phyloP scores from a whole-genome alignment of 1,140 invertebrate species.

The Sitobion miscanthi region DNA sequence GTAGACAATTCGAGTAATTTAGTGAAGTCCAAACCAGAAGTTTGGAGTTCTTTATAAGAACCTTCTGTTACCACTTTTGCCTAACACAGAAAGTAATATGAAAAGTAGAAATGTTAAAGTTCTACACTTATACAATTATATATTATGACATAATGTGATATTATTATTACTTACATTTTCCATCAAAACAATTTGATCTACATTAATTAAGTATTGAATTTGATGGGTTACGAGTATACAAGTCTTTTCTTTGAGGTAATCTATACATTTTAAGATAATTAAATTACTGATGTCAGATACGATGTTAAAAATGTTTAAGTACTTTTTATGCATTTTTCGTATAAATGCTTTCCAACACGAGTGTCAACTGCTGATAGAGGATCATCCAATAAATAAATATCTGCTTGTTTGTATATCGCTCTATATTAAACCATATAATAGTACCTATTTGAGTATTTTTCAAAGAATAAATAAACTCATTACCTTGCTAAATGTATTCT shows the following conservation, averaged over 20 bases:
- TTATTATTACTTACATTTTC: conserved; percentile 68
- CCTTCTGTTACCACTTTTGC: conserved; percentile 69
- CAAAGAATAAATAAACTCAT: background rate
- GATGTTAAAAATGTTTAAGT: background rate
- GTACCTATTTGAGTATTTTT: background rate
- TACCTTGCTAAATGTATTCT: conserved; percentile 81
- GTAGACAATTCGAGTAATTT: conserved; percentile 63
- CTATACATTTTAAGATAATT: conserved; percentile 55
- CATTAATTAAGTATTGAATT: conserved; percentile 77
- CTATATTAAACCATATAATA: conserved; percentile 46
- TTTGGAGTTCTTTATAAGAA: conserved; percentile 66
- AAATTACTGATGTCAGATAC: background rate
- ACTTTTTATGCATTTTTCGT: conserved; percentile 73
- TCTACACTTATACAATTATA: no score
- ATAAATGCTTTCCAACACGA: conserved; percentile 80
- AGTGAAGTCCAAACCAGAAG: conserved; percentile 66
- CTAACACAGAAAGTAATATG: conserved; percentile 59
- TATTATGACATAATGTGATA: background rate
- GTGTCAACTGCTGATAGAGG: conserved; percentile 83
- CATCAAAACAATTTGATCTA: conserved; percentile 79
- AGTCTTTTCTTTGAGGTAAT: conserved; percentile 69
- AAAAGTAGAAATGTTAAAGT: background rate
- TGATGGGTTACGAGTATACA: conserved; percentile 85
- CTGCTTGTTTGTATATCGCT: conserved; percentile 65
- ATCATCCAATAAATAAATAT: conserved; percentile 83